Evolutionary conservation across 30 jellyfish, hydroid and myxozoan species (phyloP).

Genomic region (Pelagia noctiluca): DNA sequence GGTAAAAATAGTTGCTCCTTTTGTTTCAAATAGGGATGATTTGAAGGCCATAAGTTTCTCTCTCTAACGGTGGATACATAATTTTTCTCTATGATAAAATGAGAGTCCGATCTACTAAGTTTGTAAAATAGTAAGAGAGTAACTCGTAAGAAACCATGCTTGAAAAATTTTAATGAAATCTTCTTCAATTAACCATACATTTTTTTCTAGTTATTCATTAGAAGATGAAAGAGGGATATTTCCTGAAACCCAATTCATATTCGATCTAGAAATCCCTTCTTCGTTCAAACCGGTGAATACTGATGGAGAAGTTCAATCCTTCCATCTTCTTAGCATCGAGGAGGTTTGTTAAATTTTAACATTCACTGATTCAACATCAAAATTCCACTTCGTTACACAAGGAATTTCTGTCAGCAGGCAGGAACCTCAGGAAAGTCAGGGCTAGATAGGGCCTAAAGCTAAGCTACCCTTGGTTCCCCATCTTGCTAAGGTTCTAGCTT

Average conservation of each 20-base stretch:
- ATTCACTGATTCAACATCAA: too few relatives aligned
- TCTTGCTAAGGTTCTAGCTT: too few relatives aligned
- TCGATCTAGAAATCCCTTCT: constrained; percentile 86
- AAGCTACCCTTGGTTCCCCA: too few relatives aligned
- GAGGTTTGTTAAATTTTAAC: constrained; percentile 58
- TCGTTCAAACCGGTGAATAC: constrained; percentile 82
- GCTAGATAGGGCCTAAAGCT: too few relatives aligned
- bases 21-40: too few relatives aligned
- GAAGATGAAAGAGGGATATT: constrained; percentile 80
- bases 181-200: neutral
- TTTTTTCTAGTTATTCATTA: constrained; percentile 64
- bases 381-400: neutral
- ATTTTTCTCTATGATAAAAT: neutral
- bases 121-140: too few relatives aligned
- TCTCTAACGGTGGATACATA: neutral
- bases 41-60: neutral
- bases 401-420: neutral
- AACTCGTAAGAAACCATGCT: too few relatives aligned
- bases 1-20: too few relatives aligned
- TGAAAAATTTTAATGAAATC: neutral
- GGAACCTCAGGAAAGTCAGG: too few relatives aligned
- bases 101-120: neutral
- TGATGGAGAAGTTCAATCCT: constrained; percentile 92
- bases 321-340: constrained; percentile 79
- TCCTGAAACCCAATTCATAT: constrained; percentile 89